Evolutionary conservation across 2,113 vertebrate genomes (phyloP).

Genomic region (Noturus placidus): DNA sequence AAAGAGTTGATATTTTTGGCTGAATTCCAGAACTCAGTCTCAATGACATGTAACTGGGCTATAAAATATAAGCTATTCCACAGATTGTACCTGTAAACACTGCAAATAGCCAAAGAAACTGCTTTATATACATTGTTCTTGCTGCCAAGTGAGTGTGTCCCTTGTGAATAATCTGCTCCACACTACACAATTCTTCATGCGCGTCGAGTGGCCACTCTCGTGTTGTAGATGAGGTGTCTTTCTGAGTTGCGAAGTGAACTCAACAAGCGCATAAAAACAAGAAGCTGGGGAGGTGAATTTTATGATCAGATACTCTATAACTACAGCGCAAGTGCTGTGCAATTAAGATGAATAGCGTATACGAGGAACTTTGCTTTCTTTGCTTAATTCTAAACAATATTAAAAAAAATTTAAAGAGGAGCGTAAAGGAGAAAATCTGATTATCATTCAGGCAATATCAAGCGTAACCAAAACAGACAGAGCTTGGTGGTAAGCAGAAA

Average conservation of each 20-base stretch:
- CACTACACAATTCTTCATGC: not conserved
- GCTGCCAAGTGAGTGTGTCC: constrained; percentile 5
- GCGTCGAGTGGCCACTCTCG: constrained; percentile 7
- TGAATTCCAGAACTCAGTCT: not conserved
- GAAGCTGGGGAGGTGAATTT: not conserved
- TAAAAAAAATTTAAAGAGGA: not conserved
- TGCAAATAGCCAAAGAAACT: not conserved
- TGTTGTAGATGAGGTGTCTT: not conserved
- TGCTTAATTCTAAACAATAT: not conserved
- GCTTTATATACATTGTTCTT: not conserved
- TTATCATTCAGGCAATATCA: constrained; percentile 29
- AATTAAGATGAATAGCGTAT: not conserved
- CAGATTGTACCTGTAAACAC: not conserved
- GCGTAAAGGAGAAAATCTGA: constrained; percentile 24
- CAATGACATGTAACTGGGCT: not conserved
- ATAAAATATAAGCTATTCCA: not conserved
- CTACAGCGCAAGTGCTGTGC: not conserved
- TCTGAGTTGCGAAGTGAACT: not conserved
- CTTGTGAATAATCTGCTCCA: constrained; percentile 7
- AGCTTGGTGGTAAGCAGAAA: constrained; percentile 41
- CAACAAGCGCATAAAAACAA: constrained; percentile 6
- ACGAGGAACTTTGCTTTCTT: not conserved
- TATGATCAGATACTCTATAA: not conserved
- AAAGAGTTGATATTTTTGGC: not conserved
- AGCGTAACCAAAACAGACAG: constrained; percentile 24